These are phyloP conservation scores for Larimichthys crocea DNA, from an alignment of 2,113 vertebrate species.

Conservation along the genomic window DNA sequence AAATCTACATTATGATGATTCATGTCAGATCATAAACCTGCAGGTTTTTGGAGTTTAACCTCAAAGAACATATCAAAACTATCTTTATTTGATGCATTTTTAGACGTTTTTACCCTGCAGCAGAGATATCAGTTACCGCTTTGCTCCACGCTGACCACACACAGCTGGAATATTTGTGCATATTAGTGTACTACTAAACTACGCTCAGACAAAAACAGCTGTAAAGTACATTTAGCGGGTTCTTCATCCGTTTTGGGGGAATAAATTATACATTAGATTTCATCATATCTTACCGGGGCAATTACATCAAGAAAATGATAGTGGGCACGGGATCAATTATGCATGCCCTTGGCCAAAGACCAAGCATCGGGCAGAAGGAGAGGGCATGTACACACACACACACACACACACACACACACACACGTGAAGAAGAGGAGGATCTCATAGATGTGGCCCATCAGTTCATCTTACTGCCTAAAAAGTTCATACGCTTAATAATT, in stretches of 20 bases:
- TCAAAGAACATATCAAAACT: neutral
- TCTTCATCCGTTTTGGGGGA: conserved; percentile 89
- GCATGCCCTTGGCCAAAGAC: conserved; percentile 97
- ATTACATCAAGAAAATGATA: conserved; percentile 99
- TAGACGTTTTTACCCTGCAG: no score
- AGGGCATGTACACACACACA: conserved; percentile 85
- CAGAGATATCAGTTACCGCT: neutral
- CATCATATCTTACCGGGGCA: conserved; percentile 99
- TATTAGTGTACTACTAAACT: conserved; percentile 14
- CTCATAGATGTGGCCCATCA: conserved; percentile 98
- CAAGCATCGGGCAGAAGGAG: conserved; percentile 94
- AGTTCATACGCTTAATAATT: conserved; percentile 99
- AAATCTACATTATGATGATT: neutral
- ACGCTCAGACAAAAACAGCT: conserved; percentile 36
- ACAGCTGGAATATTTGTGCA: conserved; percentile 4
- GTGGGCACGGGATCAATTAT: conserved; percentile 98
- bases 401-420: conserved; percentile 66
- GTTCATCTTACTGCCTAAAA: conserved; percentile 99
- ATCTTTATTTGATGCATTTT: neutral
- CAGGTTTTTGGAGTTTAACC: neutral
- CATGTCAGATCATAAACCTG: neutral
- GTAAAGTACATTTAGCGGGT: conserved; percentile 76
- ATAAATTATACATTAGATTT: conserved; percentile 99
- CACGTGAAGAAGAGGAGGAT: conserved; percentile 89
- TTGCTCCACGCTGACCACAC: conserved; percentile 34